Percentiles rank a stretch among this genome's conserved stretches.
Conservation (phyloP, 2,113 vertebrate species). For the Salvelinus fontinalis region DNA sequence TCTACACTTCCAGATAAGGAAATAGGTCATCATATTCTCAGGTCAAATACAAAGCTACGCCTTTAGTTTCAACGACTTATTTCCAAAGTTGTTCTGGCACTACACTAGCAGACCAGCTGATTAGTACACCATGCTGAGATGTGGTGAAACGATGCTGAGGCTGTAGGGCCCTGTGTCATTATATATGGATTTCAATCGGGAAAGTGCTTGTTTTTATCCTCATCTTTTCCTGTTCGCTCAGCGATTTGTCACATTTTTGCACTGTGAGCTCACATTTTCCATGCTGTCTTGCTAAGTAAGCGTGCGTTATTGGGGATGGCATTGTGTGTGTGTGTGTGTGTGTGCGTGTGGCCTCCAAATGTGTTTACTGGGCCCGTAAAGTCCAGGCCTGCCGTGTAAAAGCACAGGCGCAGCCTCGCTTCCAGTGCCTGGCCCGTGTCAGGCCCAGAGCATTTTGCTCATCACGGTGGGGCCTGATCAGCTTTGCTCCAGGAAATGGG, state of each 20-base stretch:
- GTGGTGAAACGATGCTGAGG: too few relatives aligned
- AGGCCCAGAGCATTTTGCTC: constrained; percentile 51
- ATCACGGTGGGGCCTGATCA: constrained; percentile 38
- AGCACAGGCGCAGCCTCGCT: constrained; percentile 30
- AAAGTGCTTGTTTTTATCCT: constrained; percentile 22
- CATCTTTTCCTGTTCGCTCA: constrained; percentile 29
- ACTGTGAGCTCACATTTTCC: constrained; percentile 69
- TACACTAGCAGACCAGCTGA: too few relatives aligned
- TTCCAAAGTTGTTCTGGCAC: too few relatives aligned
- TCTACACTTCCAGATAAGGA: too few relatives aligned
- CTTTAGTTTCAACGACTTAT: too few relatives aligned
- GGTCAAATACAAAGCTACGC: too few relatives aligned
- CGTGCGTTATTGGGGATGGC: constrained; percentile 31
- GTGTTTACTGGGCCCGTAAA: constrained; percentile 53
- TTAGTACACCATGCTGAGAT: too few relatives aligned
- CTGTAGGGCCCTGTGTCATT: too few relatives aligned
- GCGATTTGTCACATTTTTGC: constrained; percentile 47
- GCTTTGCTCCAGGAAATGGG: constrained; percentile 51
- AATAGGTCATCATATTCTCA: too few relatives aligned
- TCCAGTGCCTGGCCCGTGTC: constrained; percentile 59
- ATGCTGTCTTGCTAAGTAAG: constrained; percentile 40
- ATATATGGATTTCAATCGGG: too few relatives aligned
- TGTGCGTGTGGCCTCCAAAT: constrained; percentile 27
- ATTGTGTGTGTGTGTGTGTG: constrained; percentile 17
- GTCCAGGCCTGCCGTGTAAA: constrained; percentile 53